These are phyloP conservation scores for Leptinotarsa tumamoca DNA, from an alignment of 2,888 invertebrate species.

Conservation along the genomic window DNA sequence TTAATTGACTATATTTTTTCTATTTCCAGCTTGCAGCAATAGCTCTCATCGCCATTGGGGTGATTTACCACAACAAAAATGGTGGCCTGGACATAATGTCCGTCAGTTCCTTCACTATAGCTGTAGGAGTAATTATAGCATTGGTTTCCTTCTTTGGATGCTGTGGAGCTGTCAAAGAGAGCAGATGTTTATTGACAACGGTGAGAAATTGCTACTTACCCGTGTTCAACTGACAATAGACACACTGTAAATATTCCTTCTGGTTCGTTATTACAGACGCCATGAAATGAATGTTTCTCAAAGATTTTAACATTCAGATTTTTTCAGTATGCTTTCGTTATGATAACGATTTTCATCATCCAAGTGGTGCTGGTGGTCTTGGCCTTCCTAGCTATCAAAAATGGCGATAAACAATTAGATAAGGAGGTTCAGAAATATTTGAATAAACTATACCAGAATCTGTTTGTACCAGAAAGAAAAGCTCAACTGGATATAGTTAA, in stretches of 20 bases:
- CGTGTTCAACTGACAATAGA: no score
- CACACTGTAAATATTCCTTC: no score
- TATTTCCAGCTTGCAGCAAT: constrained; percentile 25
- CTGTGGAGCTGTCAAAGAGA: constrained; percentile 57
- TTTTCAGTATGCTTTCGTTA: constrained; percentile 23
- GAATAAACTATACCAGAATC: not conserved
- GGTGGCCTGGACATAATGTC: constrained; percentile 18
- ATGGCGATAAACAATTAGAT: not conserved
- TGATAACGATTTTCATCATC: constrained; percentile 21
- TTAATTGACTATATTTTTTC: not conserved
- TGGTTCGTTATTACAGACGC: not conserved
- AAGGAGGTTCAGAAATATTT: constrained; percentile 9
- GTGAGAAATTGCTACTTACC: constrained; percentile 44
- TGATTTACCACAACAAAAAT: constrained; percentile 18
- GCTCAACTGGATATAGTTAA: not conserved
- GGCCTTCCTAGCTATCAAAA: constrained; percentile 13
- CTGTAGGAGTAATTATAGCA: constrained; percentile 17
- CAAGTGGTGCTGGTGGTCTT: constrained; percentile 23
- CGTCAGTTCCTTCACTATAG: constrained; percentile 16
- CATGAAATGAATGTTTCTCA: no score
- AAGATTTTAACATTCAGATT: not conserved
- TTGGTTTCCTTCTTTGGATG: constrained; percentile 59
- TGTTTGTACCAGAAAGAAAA: no score
- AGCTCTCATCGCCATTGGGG: constrained; percentile 15
- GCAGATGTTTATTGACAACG: constrained; percentile 56